Conservation (phyloP, 2,113 vertebrate species). For the Syrmaticus mikado region DNA sequence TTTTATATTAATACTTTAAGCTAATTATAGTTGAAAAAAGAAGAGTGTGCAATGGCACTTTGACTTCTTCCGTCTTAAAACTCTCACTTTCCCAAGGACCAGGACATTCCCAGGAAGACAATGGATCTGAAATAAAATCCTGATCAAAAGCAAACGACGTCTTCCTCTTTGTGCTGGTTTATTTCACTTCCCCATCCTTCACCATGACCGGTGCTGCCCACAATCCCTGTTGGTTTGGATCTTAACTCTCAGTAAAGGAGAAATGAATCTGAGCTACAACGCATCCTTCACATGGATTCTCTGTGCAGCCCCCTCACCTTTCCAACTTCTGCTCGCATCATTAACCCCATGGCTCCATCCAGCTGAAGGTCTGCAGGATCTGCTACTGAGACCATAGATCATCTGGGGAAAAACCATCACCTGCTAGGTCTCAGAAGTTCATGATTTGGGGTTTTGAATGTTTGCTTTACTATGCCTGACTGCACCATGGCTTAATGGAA, state of each 20-base stretch:
- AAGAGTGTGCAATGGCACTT: neutral
- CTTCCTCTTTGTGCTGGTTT: neutral
- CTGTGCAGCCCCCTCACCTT: neutral
- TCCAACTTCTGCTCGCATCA: neutral
- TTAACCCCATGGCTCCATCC: neutral
- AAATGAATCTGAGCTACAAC: neutral
- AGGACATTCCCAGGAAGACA: neutral
- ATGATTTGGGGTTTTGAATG: neutral
- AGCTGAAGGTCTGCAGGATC: neutral
- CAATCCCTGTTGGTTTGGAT: neutral
- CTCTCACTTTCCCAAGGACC: neutral
- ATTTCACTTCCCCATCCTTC: neutral
- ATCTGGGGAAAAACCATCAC: neutral
- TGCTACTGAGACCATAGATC: neutral
- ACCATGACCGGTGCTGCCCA: neutral
- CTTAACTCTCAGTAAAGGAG: neutral
- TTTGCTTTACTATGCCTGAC: neutral
- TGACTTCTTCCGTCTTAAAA: neutral
- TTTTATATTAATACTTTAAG: slow-evolving; percentile 77
- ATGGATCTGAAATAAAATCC: neutral
- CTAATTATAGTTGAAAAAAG: slow-evolving; percentile 62
- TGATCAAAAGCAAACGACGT: neutral
- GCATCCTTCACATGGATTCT: neutral
- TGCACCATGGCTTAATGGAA: neutral
- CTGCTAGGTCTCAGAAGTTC: neutral